Evolutionary conservation across 2,888 invertebrate genomes (phyloP).

Genomic region (Apantesis nais): DNA sequence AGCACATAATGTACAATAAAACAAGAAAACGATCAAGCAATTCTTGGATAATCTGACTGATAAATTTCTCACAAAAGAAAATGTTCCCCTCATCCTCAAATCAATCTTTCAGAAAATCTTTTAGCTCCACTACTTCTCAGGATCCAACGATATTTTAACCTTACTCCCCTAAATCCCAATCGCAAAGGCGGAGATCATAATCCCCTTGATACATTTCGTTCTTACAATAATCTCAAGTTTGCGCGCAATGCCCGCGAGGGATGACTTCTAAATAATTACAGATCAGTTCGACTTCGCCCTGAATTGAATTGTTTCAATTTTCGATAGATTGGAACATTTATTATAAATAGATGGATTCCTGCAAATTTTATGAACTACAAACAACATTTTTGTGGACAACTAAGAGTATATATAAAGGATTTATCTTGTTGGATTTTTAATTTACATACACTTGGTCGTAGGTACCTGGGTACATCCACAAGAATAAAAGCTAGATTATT

Average conservation of each 20-base stretch:
- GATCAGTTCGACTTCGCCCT: constrained; percentile 20
- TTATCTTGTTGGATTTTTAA: neutral
- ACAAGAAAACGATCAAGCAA: neutral
- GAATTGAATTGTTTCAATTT: constrained; percentile 13
- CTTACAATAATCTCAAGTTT: constrained; percentile 29
- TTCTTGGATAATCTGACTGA: neutral
- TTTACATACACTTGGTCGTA: neutral
- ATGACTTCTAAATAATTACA: constrained; percentile 42
- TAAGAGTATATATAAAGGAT: neutral
- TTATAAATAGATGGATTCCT: constrained; percentile 24
- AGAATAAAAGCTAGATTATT: neutral
- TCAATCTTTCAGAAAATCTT: constrained; percentile 6
- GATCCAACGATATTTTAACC: constrained; percentile 13
- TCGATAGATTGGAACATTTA: constrained; percentile 36
- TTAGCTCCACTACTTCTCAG: constrained; percentile 2
- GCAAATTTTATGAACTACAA: neutral
- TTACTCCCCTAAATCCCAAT: constrained; percentile 6
- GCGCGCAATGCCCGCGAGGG: constrained; percentile 16
- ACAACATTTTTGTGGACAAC: neutral
- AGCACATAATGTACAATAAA: neutral
- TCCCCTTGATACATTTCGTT: constrained; percentile 17
- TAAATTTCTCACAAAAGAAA: constrained; percentile 1
- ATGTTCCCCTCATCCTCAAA: neutral
- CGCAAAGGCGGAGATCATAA: constrained; percentile 13
- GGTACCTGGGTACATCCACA: neutral